Evolutionary conservation across 92 coral and sea anemone species (phyloP).

Genomic region (Siderastrea siderea): DNA sequence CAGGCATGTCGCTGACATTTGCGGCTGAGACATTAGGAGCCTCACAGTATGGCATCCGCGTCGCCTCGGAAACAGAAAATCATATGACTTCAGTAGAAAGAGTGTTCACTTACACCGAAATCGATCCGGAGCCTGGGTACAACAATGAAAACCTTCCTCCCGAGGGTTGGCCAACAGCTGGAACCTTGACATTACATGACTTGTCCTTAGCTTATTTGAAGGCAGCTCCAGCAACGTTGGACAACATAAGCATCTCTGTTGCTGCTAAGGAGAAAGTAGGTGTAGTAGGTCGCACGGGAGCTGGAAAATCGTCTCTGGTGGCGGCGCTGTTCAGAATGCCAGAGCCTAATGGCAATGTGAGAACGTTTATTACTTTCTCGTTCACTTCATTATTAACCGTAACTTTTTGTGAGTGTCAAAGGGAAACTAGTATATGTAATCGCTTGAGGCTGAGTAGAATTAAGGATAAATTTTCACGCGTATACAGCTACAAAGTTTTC

Average conservation of each 20-base stretch:
- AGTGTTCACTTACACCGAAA: slow-evolving; percentile 48
- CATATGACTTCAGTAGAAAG: slow-evolving; percentile 68
- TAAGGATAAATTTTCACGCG: no score
- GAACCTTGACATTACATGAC: slow-evolving; percentile 31
- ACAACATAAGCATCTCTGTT: slow-evolving; percentile 25
- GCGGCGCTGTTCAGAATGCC: slow-evolving; percentile 69
- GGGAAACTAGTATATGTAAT: neutral
- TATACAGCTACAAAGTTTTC: no score
- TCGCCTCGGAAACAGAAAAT: slow-evolving; percentile 47
- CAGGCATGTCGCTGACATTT: slow-evolving; percentile 49
- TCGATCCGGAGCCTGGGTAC: slow-evolving; percentile 60
- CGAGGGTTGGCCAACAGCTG: slow-evolving; percentile 52
- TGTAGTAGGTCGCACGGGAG: slow-evolving; percentile 75
- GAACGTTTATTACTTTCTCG: neutral
- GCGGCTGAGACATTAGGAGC: slow-evolving; percentile 18
- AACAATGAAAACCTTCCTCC: slow-evolving; percentile 19
- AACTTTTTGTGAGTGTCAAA: neutral
- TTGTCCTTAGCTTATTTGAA: slow-evolving; percentile 51
- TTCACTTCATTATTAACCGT: neutral
- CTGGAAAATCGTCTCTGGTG: slow-evolving; percentile 70
- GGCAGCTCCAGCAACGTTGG: slow-evolving; percentile 33
- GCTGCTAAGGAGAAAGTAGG: slow-evolving; percentile 60
- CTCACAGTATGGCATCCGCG: slow-evolving; percentile 21
- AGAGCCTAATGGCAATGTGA: slow-evolving; percentile 41
- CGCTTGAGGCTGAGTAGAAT: no score